These are phyloP conservation scores for Siphlonurus alternatus DNA, from an alignment of 2,888 invertebrate species.

Conservation along the genomic window DNA sequence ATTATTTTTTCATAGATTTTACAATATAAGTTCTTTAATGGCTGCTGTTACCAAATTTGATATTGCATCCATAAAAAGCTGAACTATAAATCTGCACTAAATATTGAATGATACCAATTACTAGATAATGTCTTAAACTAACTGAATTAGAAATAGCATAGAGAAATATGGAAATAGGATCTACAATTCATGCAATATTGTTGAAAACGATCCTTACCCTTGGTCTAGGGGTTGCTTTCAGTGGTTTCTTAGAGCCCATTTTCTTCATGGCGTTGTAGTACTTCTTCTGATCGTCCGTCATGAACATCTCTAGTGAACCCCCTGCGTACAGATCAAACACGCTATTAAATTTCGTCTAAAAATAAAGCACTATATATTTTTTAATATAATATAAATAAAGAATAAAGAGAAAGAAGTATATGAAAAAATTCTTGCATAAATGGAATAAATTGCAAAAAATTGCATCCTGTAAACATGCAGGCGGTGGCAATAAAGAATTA, in stretches of 20 bases:
- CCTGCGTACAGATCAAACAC: constrained; percentile 44
- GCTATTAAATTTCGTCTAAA: not conserved
- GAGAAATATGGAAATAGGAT: no score
- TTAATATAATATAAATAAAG: not conserved
- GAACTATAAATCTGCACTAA: no score
- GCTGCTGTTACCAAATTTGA: no score
- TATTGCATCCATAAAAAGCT: no score
- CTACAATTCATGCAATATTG: no score
- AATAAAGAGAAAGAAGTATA: not conserved
- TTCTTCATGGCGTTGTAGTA: constrained; percentile 99
- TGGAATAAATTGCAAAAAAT: not conserved
- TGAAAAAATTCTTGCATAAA: not conserved
- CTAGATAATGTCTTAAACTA: no score
- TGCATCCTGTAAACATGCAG: not conserved
- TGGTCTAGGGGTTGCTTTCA: constrained; percentile 95
- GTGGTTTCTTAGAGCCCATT: constrained; percentile 95
- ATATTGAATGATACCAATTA: no score
- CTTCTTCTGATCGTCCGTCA: constrained; percentile 99
- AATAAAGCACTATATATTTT: not conserved
- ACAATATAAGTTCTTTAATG: no score
- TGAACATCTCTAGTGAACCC: constrained; percentile 97
- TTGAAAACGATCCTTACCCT: no score
- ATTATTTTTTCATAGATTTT: no score
- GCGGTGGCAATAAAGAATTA: not conserved
- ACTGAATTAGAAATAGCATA: no score